Evolutionary conservation across 2,113 vertebrate genomes (phyloP), one percentile per base, ranked within the genome.

Genomic region (Myotis brandtii): DNA sequence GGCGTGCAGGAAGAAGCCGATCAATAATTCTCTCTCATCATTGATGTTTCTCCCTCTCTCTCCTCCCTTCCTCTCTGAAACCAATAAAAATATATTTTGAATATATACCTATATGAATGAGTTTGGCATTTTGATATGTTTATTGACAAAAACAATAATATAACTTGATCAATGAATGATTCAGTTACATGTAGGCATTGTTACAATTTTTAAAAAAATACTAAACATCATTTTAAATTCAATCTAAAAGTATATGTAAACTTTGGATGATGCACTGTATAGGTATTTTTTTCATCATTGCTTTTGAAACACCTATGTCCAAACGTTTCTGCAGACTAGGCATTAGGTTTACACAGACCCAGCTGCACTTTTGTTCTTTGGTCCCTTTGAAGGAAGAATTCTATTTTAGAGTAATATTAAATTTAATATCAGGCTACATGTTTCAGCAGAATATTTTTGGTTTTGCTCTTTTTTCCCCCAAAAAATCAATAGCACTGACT

Each of bases 371-470:
- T 82, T 23, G 9, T 59, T 75, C 67, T 83, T 67, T 64, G 46
- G 59, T 76, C 70, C 56, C 16, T 86, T 86, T 69, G 48, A 69
- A 69, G 30, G 48, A 76, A 69, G 37, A 79, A 69, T 77, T 67
- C 40, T 86, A n/a, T 93, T 75, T 92, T 82, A 75, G 46, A 59
- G 7, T 56, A 56, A 76, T 82, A 75, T 66, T 67, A 75, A 82
- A 67, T 54, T 66, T 76, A 87, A 70, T 81, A 66, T 25, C 66
- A 66, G 43, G 77, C 40, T 70, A 77, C 18, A 86, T 66, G 20
- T 10, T 56, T 86, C 27, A 73, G 66, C 21, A 73, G 46, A 86
- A 66, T 64, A 56, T 32, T 3, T 23, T 23, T 21, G 23, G 25
- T 54, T 59, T 59, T 59, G 21, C 54, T 25, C 16, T 27, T 5